Conservation (phyloP, 35 echinoderm and acorn worm species). For the Heliocidaris tuberculata region DNA sequence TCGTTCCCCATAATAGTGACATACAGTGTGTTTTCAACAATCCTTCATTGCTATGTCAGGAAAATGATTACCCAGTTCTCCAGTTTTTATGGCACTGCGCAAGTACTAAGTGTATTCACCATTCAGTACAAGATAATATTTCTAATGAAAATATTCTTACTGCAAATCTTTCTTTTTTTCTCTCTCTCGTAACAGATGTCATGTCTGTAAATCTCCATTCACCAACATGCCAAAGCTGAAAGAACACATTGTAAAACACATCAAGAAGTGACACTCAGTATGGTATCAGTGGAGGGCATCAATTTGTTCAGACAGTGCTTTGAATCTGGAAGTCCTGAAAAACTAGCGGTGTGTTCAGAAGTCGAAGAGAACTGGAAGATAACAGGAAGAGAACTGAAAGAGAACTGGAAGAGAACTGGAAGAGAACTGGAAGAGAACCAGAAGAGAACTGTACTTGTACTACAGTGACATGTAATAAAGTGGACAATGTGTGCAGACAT, state of each 20-base stretch:
- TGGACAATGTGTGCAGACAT: too few species aligned
- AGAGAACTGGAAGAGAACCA: too few species aligned
- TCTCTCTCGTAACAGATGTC: conserved; percentile 45
- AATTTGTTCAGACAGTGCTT: not conserved
- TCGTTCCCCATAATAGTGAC: too few species aligned
- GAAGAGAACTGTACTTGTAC: too few species aligned
- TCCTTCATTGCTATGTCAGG: not conserved
- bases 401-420: too few species aligned
- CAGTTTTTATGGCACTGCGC: not conserved
- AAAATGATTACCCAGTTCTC: not conserved
- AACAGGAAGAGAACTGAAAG: too few species aligned
- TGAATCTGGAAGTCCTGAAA: not conserved
- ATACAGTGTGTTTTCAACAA: not conserved
- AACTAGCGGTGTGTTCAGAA: too few species aligned
- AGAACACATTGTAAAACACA: conserved; percentile 62
- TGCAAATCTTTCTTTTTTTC: not conserved
- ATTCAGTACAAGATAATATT: not conserved
- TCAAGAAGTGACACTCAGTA: conserved; percentile 33
- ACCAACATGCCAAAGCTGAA: conserved; percentile 67
- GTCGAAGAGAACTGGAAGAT: too few species aligned
- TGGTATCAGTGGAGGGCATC: not conserved
- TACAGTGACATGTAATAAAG: too few species aligned
- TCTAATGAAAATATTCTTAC: not conserved
- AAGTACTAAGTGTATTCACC: not conserved
- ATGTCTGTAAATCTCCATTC: conserved; percentile 49